A percentile compares a stretch with the other conserved stretches of the same genome.
These are phyloP conservation scores for Pachliopta kotzebuea DNA, from an alignment of 2,888 invertebrate species.

Conservation along the genomic window DNA sequence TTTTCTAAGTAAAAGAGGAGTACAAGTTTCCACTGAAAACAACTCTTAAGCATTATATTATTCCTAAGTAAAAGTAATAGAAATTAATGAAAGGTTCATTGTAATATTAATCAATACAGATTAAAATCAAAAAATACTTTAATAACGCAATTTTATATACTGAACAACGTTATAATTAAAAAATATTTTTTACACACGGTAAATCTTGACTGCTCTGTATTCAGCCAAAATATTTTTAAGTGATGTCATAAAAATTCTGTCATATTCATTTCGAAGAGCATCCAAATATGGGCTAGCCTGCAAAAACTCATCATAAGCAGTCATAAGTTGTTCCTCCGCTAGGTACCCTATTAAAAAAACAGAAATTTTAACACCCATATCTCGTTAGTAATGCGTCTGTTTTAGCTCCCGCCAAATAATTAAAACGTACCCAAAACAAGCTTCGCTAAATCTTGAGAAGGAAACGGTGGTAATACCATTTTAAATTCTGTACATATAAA, in stretches of 20 bases:
- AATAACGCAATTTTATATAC: no score
- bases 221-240: constrained; percentile 71
- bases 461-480: constrained; percentile 69
- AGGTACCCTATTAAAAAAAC: constrained; percentile 58
- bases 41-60: constrained; percentile 5
- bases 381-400: constrained; percentile 35
- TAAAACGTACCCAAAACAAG: constrained; percentile 65
- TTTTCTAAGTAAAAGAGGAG: constrained; percentile 59
- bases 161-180: not conserved
- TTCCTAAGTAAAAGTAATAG: no score
- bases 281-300: constrained; percentile 73
- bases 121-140: no score
- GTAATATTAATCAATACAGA: no score
- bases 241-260: constrained; percentile 74
- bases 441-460: constrained; percentile 70
- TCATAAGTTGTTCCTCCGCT: constrained; percentile 74
- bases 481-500: constrained; percentile 24
- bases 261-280: constrained; percentile 69
- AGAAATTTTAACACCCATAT: not conserved
- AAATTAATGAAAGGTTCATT: no score
- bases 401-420: constrained; percentile 67
- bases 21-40: constrained; percentile 70
- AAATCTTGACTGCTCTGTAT: constrained; percentile 73
- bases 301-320: constrained; percentile 74
- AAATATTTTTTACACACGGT: constrained; percentile 25